Percentiles rank a stretch among this genome's conserved stretches.
Conservation (phyloP, 92 coral and sea anemone species). For the Porites cylindrica region DNA sequence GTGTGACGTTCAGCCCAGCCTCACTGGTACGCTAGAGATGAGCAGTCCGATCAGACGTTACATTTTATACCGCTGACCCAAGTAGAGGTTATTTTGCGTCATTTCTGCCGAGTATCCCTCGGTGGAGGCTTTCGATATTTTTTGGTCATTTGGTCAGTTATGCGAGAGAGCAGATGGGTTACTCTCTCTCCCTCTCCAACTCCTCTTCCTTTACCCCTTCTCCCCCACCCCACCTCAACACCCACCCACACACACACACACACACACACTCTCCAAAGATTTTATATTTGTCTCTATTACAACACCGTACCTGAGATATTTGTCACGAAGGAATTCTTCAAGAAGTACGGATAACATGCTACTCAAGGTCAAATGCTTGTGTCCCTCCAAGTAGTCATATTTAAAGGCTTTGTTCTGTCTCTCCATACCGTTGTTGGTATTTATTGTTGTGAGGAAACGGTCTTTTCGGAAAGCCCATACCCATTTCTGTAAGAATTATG, state of each 20-base stretch:
- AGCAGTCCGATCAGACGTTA: not conserved
- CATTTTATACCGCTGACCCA: too few relatives aligned
- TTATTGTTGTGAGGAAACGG: slow-evolving; percentile 54
- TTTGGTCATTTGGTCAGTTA: slow-evolving; percentile 17
- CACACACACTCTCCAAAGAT: not conserved
- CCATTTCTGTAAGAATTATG: slow-evolving; percentile 53
- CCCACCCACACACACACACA: not conserved
- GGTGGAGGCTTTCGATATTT: not conserved
- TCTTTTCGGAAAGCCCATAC: slow-evolving; percentile 67
- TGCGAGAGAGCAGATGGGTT: slow-evolving; percentile 15
- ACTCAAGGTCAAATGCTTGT: slow-evolving; percentile 35
- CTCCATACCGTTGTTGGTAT: slow-evolving; percentile 80
- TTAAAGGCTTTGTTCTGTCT: slow-evolving; percentile 66
- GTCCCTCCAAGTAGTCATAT: slow-evolving; percentile 60
- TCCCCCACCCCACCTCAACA: not conserved
- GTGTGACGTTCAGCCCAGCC: slow-evolving; percentile 18
- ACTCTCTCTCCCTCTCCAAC: not conserved
- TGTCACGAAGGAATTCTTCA: slow-evolving; percentile 61
- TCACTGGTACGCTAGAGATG: slow-evolving; percentile 21
- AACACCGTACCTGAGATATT: slow-evolving; percentile 33
- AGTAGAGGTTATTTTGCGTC: slow-evolving; percentile 10
- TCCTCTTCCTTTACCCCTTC: slow-evolving; percentile 16
- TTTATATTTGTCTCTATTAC: not conserved
- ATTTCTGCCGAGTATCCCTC: slow-evolving; percentile 5
- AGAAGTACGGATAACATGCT: slow-evolving; percentile 57